These are phyloP conservation scores for Todiramphus saurophagus DNA, from an alignment of 2,113 vertebrate species.

Conservation along the genomic window DNA sequence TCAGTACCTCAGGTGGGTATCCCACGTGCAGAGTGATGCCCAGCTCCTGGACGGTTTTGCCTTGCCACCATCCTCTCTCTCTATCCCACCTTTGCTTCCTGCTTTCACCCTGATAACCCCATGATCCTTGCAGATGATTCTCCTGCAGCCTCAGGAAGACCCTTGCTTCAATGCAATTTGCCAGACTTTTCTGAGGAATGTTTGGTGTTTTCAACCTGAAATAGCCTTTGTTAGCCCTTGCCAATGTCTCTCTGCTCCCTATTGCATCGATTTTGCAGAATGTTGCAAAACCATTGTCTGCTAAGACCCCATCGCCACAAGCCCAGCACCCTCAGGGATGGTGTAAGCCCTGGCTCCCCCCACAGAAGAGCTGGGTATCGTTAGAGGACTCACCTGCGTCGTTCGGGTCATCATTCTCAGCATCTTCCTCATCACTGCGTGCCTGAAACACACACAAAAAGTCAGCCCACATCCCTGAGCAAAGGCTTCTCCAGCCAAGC, in stretches of 20 bases:
- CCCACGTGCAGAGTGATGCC: background rate
- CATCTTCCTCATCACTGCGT: conserved; percentile 76
- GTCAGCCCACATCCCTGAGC: background rate
- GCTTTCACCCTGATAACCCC: background rate
- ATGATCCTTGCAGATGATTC: background rate
- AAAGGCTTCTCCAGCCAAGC: background rate
- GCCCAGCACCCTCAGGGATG: background rate
- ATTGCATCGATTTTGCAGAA: background rate
- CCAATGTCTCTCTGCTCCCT: background rate
- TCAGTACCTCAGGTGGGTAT: background rate
- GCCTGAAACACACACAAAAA: conserved; percentile 66
- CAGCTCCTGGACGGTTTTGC: background rate
- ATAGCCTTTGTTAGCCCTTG: background rate
- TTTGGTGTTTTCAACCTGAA: background rate
- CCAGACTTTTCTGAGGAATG: background rate
- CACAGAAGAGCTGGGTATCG: background rate
- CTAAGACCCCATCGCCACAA: background rate
- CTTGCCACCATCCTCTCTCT: background rate
- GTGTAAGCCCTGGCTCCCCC: background rate
- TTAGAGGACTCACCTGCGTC: conserved; percentile 69
- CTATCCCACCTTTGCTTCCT: background rate
- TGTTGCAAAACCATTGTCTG: background rate
- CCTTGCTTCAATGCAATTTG: background rate
- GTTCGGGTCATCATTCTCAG: conserved; percentile 75
- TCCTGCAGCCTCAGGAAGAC: background rate